A percentile compares a stretch with the other conserved stretches of the same genome.
Conservation (phyloP, 2,888 invertebrate species). For the Ecdyonurus torrentis region DNA sequence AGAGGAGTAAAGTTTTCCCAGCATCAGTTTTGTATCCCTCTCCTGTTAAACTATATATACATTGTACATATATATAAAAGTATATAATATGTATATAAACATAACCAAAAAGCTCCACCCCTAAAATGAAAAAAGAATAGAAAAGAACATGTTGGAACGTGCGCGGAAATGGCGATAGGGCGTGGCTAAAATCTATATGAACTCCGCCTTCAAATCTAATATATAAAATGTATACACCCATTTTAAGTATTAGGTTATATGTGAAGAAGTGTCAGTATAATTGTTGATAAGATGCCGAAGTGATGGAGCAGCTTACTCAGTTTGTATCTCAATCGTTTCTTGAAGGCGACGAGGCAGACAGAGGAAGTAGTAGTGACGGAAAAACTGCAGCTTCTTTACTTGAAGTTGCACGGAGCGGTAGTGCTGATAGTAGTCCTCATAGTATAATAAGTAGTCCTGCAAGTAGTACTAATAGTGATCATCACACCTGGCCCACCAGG, state of each 20-base stretch:
- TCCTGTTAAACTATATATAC: no score
- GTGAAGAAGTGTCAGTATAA: background rate
- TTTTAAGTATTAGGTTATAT: background rate
- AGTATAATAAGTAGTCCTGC: background rate
- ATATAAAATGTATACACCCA: background rate
- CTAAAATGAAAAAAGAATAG: background rate
- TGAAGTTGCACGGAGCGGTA: background rate
- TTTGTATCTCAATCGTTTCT: slow-evolving; percentile 80
- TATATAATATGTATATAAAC: no score
- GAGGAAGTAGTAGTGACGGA: background rate
- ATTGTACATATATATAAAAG: no score
- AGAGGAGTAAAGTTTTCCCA: slow-evolving; percentile 1
- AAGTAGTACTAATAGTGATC: background rate
- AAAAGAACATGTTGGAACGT: background rate
- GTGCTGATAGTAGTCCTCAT: background rate
- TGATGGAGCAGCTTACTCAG: slow-evolving; percentile 80
- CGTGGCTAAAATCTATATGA: background rate
- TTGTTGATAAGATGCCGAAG: slow-evolving; percentile 12
- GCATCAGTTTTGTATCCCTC: background rate
- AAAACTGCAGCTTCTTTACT: background rate
- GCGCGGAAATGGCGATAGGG: background rate
- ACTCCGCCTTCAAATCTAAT: background rate
- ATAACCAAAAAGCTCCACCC: background rate
- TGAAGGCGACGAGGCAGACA: slow-evolving; percentile 10
- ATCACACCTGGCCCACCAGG: background rate